These are phyloP conservation scores for Drosophila nr. medialis DNA, from an alignment of 2,888 invertebrate genomes.

Conservation along the genomic window DNA sequence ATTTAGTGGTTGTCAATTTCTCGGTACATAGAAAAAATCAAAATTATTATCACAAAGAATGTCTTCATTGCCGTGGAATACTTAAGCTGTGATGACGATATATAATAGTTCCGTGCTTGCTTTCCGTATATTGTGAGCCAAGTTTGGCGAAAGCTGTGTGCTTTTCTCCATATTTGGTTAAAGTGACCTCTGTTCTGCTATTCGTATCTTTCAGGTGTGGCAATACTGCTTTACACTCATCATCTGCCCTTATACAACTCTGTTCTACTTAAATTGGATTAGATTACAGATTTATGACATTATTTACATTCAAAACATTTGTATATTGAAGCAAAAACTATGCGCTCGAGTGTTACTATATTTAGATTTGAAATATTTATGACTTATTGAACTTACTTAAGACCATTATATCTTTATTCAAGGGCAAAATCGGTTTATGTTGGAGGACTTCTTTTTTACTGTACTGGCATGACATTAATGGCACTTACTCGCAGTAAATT, in stretches of 20 bases:
- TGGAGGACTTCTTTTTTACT: constrained; percentile 94
- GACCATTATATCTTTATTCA: constrained; percentile 67
- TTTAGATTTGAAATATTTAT: neutral
- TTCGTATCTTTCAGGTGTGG: neutral
- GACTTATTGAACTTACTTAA: constrained; percentile 7
- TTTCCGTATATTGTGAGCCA: neutral
- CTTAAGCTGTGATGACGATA: neutral
- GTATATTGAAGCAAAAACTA: neutral
- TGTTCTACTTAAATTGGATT: neutral
- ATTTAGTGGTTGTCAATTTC: neutral
- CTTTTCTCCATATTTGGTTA: neutral
- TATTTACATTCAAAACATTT: neutral
- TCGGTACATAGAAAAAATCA: neutral
- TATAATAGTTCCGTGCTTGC: neutral
- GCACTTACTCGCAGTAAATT: constrained; percentile 90
- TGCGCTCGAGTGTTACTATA: neutral
- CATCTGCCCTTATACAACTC: neutral
- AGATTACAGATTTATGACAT: no score
- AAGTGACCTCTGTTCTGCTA: neutral
- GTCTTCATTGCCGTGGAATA: neutral
- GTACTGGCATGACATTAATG: constrained; percentile 94
- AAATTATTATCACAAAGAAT: neutral
- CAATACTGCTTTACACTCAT: neutral
- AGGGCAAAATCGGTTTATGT: constrained; percentile 95
- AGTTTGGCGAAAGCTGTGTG: neutral